Percentiles rank a stretch among this genome's conserved stretches.
phyloP scores from a whole-genome alignment of 2,797 vertebrate genomes.

The Lutjanus argentimaculatus region DNA sequence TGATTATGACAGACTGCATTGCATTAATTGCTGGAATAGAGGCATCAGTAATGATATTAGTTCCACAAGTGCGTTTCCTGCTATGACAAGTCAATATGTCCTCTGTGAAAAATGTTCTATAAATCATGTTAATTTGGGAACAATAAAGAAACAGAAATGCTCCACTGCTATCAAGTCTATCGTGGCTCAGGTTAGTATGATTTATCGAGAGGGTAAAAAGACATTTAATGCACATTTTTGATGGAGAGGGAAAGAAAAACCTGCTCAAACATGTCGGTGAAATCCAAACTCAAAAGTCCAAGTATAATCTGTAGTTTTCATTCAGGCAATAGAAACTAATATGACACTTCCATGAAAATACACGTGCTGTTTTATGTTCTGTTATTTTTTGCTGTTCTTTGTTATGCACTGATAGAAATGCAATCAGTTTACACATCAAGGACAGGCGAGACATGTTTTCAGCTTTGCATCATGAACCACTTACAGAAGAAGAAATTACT shows the following conservation, averaged over 20 bases:
- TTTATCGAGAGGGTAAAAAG: not conserved
- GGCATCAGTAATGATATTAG: slow-evolving; percentile 10
- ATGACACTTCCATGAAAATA: not conserved
- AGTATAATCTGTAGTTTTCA: not conserved
- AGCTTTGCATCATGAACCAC: not conserved
- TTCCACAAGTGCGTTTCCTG: slow-evolving; percentile 6
- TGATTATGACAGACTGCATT: slow-evolving; percentile 8
- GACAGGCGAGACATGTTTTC: not conserved
- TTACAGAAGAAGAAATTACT: not conserved
- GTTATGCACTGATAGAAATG: not conserved
- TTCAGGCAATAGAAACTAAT: not conserved
- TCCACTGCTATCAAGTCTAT: not conserved
- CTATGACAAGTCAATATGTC: not conserved
- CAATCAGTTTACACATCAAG: not conserved
- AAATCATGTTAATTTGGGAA: not conserved
- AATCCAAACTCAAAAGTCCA: too few species aligned
- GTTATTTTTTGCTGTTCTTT: too few species aligned
- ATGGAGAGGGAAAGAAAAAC: not conserved
- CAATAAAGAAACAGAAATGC: not conserved
- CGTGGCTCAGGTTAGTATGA: not conserved
- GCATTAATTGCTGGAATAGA: slow-evolving; percentile 7
- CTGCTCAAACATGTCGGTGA: not conserved
- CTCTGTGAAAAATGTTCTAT: not conserved
- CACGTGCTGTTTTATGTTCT: not conserved
- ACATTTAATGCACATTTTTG: not conserved